Evolutionary conservation across 1,140 invertebrate species (phyloP).

Genomic region (Eulimnadia texana): DNA sequence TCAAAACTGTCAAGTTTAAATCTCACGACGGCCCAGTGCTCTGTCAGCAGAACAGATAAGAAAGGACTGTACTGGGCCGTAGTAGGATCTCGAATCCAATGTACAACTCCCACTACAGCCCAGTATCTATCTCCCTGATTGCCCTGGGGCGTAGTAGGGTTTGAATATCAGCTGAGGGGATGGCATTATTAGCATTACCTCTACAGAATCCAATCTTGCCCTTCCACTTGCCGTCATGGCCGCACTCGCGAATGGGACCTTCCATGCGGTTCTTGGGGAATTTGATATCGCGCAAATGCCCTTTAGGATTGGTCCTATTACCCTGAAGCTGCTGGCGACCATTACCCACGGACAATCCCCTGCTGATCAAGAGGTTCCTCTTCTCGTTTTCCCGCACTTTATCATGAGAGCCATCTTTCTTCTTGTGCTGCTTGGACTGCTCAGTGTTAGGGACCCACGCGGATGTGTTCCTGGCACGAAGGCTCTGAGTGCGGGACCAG

Average conservation of each 20-base stretch:
- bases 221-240: constrained; percentile 15
- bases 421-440: background rate
- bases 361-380: background rate
- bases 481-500: background rate
- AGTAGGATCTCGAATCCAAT: too few species aligned
- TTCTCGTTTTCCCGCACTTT: constrained; percentile 1
- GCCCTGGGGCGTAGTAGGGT: too few species aligned
- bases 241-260: constrained; percentile 4
- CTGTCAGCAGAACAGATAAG: background rate
- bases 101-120: too few species aligned
- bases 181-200: too few species aligned
- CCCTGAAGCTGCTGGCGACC: background rate
- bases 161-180: too few species aligned
- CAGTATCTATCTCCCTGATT: too few species aligned
- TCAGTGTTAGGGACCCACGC: background rate
- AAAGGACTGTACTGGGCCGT: too few species aligned
- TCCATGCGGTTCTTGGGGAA: background rate
- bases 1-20: too few species aligned
- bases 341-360: background rate
- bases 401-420: background rate
- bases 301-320: background rate
- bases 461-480: background rate
- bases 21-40: too few species aligned
- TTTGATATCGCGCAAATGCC: background rate
- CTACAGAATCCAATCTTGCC: constrained; percentile 14